A percentile compares a stretch with the other conserved stretches of the same genome.
Evolutionary conservation across 2,113 vertebrate genomes (phyloP).

Genomic region (Sylvia atricapilla): DNA sequence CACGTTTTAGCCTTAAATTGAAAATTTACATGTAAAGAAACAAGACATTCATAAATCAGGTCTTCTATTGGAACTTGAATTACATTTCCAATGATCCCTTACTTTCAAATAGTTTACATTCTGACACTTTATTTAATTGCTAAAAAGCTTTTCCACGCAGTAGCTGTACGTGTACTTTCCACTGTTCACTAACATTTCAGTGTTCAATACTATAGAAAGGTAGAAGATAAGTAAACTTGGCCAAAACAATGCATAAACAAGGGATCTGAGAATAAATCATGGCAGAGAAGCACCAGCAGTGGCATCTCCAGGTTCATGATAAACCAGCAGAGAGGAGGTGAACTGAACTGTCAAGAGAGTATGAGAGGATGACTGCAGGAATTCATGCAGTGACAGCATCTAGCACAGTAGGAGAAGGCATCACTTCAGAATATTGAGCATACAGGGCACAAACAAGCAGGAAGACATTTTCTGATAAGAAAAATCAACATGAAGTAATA

Average conservation of each 20-base stretch:
- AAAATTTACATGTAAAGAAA: neutral
- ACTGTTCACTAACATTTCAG: neutral
- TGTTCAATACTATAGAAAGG: neutral
- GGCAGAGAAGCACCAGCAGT: neutral
- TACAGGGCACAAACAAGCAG: neutral
- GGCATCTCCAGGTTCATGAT: neutral
- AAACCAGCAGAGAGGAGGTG: neutral
- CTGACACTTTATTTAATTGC: neutral
- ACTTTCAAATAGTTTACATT: neutral
- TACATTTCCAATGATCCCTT: neutral
- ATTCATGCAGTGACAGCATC: neutral
- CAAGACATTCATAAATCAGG: neutral
- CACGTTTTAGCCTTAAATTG: neutral
- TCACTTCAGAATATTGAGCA: neutral
- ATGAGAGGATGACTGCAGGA: neutral
- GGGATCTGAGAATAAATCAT: neutral
- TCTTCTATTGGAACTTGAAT: neutral
- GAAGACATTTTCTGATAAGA: neutral
- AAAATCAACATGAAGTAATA: neutral
- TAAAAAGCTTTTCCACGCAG: neutral
- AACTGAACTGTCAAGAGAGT: neutral
- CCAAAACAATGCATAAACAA: neutral
- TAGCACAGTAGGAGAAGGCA: neutral
- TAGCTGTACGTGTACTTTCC: neutral
- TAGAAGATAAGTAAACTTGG: neutral